Percentiles rank a stretch among this genome's conserved stretches.
Evolutionary conservation across 2,113 vertebrate genomes (phyloP).

Genomic region (sheep (Ovis aries)): DNA sequence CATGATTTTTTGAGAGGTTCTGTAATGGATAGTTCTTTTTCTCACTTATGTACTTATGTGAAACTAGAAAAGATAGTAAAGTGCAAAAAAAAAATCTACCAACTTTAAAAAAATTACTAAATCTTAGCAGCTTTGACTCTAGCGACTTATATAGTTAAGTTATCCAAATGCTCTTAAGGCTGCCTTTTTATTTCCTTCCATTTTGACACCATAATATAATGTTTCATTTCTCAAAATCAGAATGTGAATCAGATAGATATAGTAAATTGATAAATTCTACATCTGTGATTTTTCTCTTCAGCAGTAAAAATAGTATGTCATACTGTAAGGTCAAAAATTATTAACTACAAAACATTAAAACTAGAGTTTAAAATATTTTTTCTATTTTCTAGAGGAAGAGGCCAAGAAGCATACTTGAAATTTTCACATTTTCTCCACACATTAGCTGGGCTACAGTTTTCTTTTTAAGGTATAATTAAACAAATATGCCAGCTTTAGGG

Average conservation of each 20-base stretch:
- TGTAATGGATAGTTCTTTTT: conserved; percentile 71
- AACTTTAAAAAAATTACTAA: conserved; percentile 69
- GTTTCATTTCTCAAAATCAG: conserved; percentile 65
- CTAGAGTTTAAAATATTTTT: conserved; percentile 39
- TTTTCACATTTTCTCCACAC: conserved; percentile 51
- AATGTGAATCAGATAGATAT: conserved; percentile 53
- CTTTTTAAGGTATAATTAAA: conserved; percentile 63
- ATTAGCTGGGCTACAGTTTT: conserved; percentile 41
- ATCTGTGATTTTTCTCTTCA: conserved; percentile 40
- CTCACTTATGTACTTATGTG: conserved; percentile 75
- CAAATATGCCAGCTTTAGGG: conserved; percentile 30
- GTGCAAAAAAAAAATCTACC: conserved; percentile 52
- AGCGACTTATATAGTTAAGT: conserved; percentile 61
- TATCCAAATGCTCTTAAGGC: conserved; percentile 70
- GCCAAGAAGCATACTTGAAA: conserved; percentile 44
- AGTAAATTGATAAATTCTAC: conserved; percentile 57
- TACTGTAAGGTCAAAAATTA: conserved; percentile 45
- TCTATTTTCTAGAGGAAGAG: not conserved
- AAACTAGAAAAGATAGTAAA: conserved; percentile 69
- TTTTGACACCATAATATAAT: conserved; percentile 70
- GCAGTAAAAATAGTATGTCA: conserved; percentile 37
- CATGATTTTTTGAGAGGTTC: conserved; percentile 61
- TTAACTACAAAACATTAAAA: conserved; percentile 60
- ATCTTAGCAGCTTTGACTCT: conserved; percentile 68
- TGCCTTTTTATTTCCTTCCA: conserved; percentile 69